These are phyloP conservation scores for Corythoichthys intestinalis DNA, from an alignment of 2,113 vertebrate species.

Conservation along the genomic window DNA sequence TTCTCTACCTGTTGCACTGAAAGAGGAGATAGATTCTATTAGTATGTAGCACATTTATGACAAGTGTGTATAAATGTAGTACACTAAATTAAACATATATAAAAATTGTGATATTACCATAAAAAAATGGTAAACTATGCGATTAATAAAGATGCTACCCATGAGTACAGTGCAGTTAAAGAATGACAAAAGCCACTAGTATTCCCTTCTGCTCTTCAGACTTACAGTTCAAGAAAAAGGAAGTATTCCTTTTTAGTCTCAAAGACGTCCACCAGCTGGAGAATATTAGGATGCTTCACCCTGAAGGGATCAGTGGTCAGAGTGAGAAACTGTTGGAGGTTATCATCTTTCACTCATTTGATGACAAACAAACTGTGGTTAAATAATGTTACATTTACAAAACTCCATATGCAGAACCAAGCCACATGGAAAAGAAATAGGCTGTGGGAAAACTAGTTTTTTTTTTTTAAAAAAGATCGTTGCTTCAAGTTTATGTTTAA, in stretches of 20 bases:
- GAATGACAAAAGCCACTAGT: slow-evolving; percentile 9
- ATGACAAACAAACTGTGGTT: background rate
- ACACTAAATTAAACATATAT: background rate
- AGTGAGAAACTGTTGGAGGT: background rate
- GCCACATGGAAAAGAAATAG: too few relatives aligned
- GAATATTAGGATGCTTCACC: slow-evolving; percentile 96
- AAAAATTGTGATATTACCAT: background rate
- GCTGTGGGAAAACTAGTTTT: too few relatives aligned
- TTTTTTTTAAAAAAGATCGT: too few relatives aligned
- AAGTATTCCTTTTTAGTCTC: slow-evolving; percentile 97
- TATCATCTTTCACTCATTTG: slow-evolving; percentile 3
- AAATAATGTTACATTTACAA: background rate
- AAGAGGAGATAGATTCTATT: background rate
- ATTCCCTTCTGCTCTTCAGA: slow-evolving; percentile 33
- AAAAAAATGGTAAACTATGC: slow-evolving; percentile 48
- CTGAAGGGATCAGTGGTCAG: slow-evolving; percentile 59
- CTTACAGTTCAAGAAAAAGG: slow-evolving; percentile 98
- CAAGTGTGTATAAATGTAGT: background rate
- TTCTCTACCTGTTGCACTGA: slow-evolving; percentile 92
- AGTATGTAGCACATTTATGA: background rate
- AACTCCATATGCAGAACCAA: background rate
- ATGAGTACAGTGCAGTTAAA: slow-evolving; percentile 14
- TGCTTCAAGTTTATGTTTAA: too few relatives aligned
- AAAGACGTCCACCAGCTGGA: slow-evolving; percentile 94
- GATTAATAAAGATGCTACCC: slow-evolving; percentile 40